Evolutionary conservation across 2,888 invertebrate genomes (phyloP).

Genomic region (Sialis lutaria): DNA sequence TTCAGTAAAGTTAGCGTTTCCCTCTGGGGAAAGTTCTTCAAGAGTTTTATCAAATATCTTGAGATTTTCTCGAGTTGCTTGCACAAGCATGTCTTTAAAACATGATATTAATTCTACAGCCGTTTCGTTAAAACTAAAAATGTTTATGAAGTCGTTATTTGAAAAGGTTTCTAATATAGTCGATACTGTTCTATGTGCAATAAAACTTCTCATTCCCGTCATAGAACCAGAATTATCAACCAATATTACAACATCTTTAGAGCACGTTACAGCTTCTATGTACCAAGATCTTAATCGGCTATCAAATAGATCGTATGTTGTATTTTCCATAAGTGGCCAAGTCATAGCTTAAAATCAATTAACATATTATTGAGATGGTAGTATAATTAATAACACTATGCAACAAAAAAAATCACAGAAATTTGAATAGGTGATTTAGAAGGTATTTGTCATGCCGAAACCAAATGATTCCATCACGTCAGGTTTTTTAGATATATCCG

Average conservation of each 20-base stretch:
- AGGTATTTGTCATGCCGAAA: too few relatives aligned
- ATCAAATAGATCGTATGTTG: constrained; percentile 65
- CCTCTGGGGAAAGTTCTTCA: constrained; percentile 46
- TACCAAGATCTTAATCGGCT: constrained; percentile 90
- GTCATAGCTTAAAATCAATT: constrained; percentile 34
- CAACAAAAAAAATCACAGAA: too few relatives aligned
- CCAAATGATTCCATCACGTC: too few relatives aligned
- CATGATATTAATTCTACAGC: constrained; percentile 66
- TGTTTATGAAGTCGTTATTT: constrained; percentile 94
- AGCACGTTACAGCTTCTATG: constrained; percentile 93
- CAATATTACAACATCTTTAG: constrained; percentile 91
- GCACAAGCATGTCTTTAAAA: constrained; percentile 66
- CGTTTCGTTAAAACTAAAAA: constrained; percentile 56
- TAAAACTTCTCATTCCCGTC: constrained; percentile 57
- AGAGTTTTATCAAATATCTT: constrained; percentile 54
- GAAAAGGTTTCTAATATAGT: constrained; percentile 87
- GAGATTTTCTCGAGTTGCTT: constrained; percentile 77
- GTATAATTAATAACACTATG: too few relatives aligned
- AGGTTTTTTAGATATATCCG: too few relatives aligned
- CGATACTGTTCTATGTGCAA: constrained; percentile 71
- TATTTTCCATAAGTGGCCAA: constrained; percentile 33
- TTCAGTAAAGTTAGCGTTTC: constrained; percentile 66
- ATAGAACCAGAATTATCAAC: constrained; percentile 94
- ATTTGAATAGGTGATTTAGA: too few relatives aligned
- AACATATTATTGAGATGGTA: background rate